These are phyloP conservation scores for Dioctria rufipes DNA, from an alignment of 2,888 invertebrate species.

Conservation along the genomic window DNA sequence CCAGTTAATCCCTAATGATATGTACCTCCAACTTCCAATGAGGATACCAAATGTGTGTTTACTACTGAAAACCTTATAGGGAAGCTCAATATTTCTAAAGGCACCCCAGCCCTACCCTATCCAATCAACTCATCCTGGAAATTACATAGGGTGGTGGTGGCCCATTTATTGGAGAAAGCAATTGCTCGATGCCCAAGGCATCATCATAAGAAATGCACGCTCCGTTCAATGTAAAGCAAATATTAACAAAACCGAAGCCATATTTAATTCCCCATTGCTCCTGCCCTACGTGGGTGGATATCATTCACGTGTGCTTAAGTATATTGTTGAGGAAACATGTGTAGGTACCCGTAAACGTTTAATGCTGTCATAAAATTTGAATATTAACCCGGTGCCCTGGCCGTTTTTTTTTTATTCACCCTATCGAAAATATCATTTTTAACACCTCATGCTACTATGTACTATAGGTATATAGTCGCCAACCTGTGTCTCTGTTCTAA, in stretches of 20 bases:
- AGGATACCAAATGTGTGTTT: conserved; percentile 2
- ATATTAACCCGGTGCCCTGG: conserved; percentile 54
- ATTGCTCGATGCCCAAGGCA: background rate
- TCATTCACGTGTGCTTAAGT: conserved; percentile 5
- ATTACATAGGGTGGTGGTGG: background rate
- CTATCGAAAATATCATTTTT: conserved; percentile 49
- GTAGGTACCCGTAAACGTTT: conserved; percentile 52
- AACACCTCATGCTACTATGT: conserved; percentile 13
- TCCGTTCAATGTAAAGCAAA: background rate
- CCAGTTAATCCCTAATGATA: conserved; percentile 16
- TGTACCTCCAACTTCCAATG: background rate
- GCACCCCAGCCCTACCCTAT: background rate
- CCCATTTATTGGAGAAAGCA: background rate
- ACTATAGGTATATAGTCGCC: background rate
- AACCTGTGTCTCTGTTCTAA: conserved; percentile 34
- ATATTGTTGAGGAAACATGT: conserved; percentile 16
- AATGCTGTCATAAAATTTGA: conserved; percentile 56
- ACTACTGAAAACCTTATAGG: background rate
- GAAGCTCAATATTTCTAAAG: background rate
- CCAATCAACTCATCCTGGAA: background rate
- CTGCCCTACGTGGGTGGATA: background rate
- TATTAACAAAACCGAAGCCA: background rate
- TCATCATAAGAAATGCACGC: background rate
- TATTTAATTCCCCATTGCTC: background rate
- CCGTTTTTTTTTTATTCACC: conserved; percentile 19